A percentile compares a stretch with the other conserved stretches of the same genome.
Evolutionary conservation across 2,113 vertebrate species (phyloP).

Genomic region (Sminthopsis crassicaudata): DNA sequence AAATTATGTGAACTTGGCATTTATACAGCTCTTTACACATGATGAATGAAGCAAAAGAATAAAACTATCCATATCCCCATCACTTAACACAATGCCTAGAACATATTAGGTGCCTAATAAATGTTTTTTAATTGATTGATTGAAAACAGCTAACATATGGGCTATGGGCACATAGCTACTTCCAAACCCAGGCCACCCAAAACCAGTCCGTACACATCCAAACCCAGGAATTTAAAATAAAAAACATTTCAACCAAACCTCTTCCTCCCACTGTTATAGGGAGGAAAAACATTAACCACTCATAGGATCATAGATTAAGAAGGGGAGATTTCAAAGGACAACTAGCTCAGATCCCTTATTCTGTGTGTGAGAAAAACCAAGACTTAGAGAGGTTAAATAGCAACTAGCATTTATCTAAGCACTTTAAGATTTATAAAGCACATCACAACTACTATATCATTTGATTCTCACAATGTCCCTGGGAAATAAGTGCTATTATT

Average conservation of each 20-base stretch:
- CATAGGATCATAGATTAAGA: neutral
- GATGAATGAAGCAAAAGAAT: too few species aligned
- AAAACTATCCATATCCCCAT: neutral
- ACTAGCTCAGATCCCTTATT: neutral
- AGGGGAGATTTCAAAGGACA: neutral
- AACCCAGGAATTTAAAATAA: neutral
- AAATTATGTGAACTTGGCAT: neutral
- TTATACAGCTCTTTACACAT: too few species aligned
- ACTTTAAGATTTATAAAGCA: neutral
- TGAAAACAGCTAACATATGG: neutral
- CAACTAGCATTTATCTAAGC: neutral
- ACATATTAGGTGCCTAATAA: neutral
- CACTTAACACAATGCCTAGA: neutral
- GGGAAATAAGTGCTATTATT: neutral
- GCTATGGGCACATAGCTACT: neutral
- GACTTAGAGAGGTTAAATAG: neutral
- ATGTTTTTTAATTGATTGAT: neutral
- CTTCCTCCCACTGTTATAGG: neutral
- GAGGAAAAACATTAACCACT: neutral
- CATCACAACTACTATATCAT: neutral
- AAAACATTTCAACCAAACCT: neutral
- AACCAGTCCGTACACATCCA: neutral
- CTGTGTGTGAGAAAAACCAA: neutral
- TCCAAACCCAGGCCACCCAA: neutral
- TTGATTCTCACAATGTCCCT: neutral